Base-by-base conservation (phyloP, 2,113 vertebrate species). In the Apistogramma diplotaenia region DNA sequence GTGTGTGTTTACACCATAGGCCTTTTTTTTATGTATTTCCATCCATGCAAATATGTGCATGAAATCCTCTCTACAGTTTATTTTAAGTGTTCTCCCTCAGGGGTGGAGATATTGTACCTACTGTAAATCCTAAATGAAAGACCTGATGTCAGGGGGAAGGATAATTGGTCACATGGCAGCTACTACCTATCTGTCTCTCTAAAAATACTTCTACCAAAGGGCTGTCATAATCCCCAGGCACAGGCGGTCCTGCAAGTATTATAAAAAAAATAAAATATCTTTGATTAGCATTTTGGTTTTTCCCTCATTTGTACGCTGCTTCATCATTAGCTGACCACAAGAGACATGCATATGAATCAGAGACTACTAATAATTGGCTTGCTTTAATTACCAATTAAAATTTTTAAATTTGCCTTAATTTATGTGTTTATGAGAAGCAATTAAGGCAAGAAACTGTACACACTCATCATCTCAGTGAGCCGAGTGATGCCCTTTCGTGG, bases 51-150 rank as follows among this genome's bases (percentile, higher is more conserved):
- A 51, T 23, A 0, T 57, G 8, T 25, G 25, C 12, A 7, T 81
- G 62, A 76, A 25, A 62, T 77, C 25, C 46, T 76, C 13, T 80
- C 31, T 46, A 21, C 10, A 3, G 62, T 83, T 76, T 86, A 87
- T 86, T 90, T 89, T 76, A 84, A 84, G 71, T 58, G 31, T 61
- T 46, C 18, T 77, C 72, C 78, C 53, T 33, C 3, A 3, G 35
- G 85, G 59, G 25, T 40, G 35, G 67, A 27, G 40, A 65, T 59
- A 27, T n/a, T 71, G 59, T 65, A 60, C 43, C 56, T 37, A 18
- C 56, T 75, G 57, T 76, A 73, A 79, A 84, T 89, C 51, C 76
- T 78, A 33, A 83, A 76, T 83, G 72, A 61, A 62, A 78, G 55
- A 60, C 15, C 16, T 51, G 23, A 10, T 57, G 29, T 71, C 29